A percentile compares a stretch with the other conserved stretches of the same genome.
Conservation (phyloP, 2,888 invertebrate species). For the Exocentrus adspersus region DNA sequence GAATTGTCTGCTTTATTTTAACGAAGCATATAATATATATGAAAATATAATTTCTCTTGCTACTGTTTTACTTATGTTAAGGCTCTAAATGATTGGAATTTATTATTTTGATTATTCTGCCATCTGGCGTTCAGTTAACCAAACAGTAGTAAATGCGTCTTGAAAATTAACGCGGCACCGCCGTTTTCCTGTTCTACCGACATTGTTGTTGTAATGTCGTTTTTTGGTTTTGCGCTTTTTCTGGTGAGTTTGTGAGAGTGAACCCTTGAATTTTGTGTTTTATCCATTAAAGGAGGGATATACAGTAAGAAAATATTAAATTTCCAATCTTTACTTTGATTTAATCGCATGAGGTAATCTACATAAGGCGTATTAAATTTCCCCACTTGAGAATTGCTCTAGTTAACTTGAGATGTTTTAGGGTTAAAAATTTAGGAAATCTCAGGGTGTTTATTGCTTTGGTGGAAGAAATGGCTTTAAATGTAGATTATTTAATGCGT, state of each 20-base stretch:
- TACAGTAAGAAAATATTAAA: slow-evolving; percentile 32
- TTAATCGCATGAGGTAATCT: background rate
- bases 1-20: no score
- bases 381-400: slow-evolving; percentile 16
- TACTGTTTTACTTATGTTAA: no score
- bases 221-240: slow-evolving; percentile 63
- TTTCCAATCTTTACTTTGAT: background rate
- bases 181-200: slow-evolving; percentile 40
- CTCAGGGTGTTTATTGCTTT: slow-evolving; percentile 32
- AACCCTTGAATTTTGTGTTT: slow-evolving; percentile 68
- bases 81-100: no score
- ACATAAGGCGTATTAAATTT: slow-evolving; percentile 2
- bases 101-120: no score
- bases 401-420: slow-evolving; percentile 35
- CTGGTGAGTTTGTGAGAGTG: slow-evolving; percentile 60
- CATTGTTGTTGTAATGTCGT: slow-evolving; percentile 44
- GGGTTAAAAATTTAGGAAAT: slow-evolving; percentile 48
- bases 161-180: no score
- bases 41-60: no score
- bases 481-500: slow-evolving; percentile 16
- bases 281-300: slow-evolving; percentile 61
- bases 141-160: no score
- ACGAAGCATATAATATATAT: no score
- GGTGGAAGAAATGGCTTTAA: slow-evolving; percentile 7
- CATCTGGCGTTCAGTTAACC: no score